Base-by-base conservation (phyloP, 2,888 invertebrate genomes). In the Phalera bucephala region DNA sequence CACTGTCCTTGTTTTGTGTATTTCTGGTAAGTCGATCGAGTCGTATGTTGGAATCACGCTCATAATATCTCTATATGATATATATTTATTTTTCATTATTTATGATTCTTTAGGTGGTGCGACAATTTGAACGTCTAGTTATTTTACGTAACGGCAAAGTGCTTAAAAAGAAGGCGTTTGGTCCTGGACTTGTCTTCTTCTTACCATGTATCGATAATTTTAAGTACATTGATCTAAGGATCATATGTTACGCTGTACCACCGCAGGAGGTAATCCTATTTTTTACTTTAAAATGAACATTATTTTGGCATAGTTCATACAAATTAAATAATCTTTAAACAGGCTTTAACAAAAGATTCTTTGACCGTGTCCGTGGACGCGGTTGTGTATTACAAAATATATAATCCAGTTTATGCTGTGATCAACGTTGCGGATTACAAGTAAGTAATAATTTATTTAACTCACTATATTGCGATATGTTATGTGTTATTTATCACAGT, bases 311-410 rank as follows among this genome's bases (percentile, higher is more conserved):
- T n/a, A n/a, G n/a, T n/a, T n/a, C n/a, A n/a, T n/a, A n/a, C n/a
- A n/a, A n/a, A n/a, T n/a, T n/a, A n/a, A n/a, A n/a, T n/a, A 23
- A n/a, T 25, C 5, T 33, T 26, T 41, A 44, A 32, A 33, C 71
- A 80, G 80, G 78, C 68, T 21, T 45, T 81, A 23, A 81, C 81
- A 1, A 74, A 95, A 84, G 97, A 97, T 81, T 95, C 95, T 1
- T 95, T 97, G 30, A 97, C 97, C 0, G 95, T 97, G 2, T 94
- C 95, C 3, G 97, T 97, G 2, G 97, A 97, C 78, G 97, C 97
- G 0, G 94, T 95, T 8, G 93, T 95, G 26, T 95, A 94, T 72
- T 95, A 95, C 72, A 92, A 93, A 57, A 93, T 95, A 37, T 91
- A 91, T 52, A 92, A 94, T 67, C 94, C 94, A 0, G 64, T 95